A percentile compares a stretch with the other conserved stretches of the same genome.
These are phyloP conservation scores for Andrena dorsata DNA, from an alignment of 2,888 invertebrate genomes.

Conservation along the genomic window DNA sequence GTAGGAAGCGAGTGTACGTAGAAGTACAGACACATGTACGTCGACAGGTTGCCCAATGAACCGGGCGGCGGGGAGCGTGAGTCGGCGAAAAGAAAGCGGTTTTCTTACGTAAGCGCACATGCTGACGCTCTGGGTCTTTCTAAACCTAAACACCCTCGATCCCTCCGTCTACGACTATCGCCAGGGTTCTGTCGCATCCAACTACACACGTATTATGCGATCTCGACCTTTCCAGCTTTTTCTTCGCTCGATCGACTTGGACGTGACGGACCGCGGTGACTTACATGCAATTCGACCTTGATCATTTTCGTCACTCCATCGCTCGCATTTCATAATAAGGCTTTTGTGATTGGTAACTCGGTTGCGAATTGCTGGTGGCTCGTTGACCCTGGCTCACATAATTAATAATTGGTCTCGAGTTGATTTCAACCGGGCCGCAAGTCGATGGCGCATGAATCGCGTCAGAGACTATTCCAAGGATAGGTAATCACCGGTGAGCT, in stretches of 20 bases:
- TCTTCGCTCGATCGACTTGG: neutral
- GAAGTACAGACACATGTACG: slow-evolving; percentile 10
- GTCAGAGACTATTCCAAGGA: too few species aligned
- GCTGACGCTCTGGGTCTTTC: slow-evolving; percentile 70
- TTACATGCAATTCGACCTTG: neutral
- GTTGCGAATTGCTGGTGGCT: neutral
- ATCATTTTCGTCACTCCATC: slow-evolving; percentile 1
- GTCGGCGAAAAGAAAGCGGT: slow-evolving; percentile 82
- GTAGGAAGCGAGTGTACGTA: neutral
- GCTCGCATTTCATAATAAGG: neutral
- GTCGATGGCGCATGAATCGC: too few species aligned
- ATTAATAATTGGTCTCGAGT: neutral
- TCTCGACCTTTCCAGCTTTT: too few species aligned
- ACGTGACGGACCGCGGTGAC: slow-evolving; percentile 10
- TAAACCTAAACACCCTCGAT: slow-evolving; percentile 45
- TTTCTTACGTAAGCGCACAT: slow-evolving; percentile 76
- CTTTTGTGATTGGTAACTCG: neutral
- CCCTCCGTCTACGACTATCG: too few species aligned
- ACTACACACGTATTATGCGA: too few species aligned
- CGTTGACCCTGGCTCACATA: neutral
- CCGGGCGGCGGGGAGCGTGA: slow-evolving; percentile 70
- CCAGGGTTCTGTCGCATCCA: too few species aligned
- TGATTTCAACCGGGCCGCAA: neutral
- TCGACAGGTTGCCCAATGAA: slow-evolving; percentile 79
- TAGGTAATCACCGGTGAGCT: neutral